phyloP scores from a whole-genome alignment of 2,113 vertebrate species.

The human (Homo sapiens) region DNA sequence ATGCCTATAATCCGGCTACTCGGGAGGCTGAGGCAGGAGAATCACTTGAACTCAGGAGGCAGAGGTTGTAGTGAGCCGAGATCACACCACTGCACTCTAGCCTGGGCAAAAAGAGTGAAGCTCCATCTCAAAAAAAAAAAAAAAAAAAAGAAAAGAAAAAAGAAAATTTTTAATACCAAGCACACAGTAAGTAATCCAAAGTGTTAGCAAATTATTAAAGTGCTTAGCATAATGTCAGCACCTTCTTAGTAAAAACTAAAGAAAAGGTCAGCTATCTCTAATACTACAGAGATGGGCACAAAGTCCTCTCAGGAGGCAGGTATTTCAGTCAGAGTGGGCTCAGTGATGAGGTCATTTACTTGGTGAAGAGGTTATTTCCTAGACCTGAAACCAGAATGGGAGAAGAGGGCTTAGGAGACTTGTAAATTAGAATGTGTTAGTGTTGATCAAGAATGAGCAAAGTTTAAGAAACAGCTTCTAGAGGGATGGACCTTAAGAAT shows the following conservation, averaged over 20 bases:
- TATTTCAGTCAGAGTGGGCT: neutral
- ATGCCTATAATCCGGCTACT: too few relatives aligned
- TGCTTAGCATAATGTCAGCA: neutral
- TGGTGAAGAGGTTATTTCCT: neutral
- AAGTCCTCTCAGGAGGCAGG: neutral
- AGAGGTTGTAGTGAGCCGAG: too few relatives aligned
- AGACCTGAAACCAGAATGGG: neutral
- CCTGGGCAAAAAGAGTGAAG: too few relatives aligned
- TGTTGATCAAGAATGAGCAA: neutral
- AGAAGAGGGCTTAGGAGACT: neutral
- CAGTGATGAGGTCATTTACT: neutral
- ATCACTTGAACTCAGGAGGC: too few relatives aligned
- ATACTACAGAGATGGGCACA: neutral
- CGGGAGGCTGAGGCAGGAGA: too few relatives aligned
- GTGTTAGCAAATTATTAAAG: slow-evolving; percentile 21
- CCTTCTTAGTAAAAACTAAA: neutral
- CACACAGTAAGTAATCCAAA: neutral
- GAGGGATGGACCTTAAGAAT: neutral
- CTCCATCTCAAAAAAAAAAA: too few relatives aligned
- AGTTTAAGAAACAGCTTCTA: slow-evolving; percentile 7
- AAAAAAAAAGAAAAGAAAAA: too few relatives aligned
- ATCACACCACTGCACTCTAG: too few relatives aligned
- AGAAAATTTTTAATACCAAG: neutral
- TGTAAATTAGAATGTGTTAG: neutral
- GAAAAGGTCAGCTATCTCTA: neutral